Evolutionary conservation across 2,888 invertebrate species (phyloP).

Genomic region (Pinctada fucata): DNA sequence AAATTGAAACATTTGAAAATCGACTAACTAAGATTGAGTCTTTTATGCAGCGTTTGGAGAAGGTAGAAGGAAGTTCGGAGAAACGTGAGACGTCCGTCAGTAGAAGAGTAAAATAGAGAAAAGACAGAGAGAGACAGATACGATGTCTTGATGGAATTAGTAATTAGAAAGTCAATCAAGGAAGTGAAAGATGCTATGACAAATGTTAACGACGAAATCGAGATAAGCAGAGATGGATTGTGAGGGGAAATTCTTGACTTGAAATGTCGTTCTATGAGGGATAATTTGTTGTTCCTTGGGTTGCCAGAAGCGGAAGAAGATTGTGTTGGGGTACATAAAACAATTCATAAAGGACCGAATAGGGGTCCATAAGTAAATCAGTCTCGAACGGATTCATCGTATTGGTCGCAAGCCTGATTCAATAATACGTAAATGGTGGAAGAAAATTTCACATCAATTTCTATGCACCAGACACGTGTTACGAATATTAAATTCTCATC

Average conservation of each 20-base stretch:
- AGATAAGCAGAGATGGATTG: conserved; percentile 5
- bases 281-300: conserved; percentile 30
- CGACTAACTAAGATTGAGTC: too few species aligned
- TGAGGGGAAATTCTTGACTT: conserved; percentile 15
- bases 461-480: too few species aligned
- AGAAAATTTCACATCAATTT: too few species aligned
- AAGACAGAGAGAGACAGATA: neutral
- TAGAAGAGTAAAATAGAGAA: neutral
- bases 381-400: conserved; percentile 33
- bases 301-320: conserved; percentile 30
- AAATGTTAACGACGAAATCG: neutral
- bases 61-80: neutral
- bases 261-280: conserved; percentile 27
- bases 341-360: conserved; percentile 23
- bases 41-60: neutral
- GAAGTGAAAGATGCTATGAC: neutral
- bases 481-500: too few species aligned
- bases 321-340: conserved; percentile 27
- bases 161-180: neutral
- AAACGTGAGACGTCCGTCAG: neutral
- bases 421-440: too few species aligned
- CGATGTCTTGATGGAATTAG: neutral
- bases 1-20: too few species aligned
- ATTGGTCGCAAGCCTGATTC: too few species aligned
- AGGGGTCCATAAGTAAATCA: conserved; percentile 13